Percentiles rank a stretch among this genome's conserved stretches.
These are phyloP conservation scores for Oscheius sp. DNA, from an alignment of 2,888 invertebrate species.

Conservation along the genomic window DNA sequence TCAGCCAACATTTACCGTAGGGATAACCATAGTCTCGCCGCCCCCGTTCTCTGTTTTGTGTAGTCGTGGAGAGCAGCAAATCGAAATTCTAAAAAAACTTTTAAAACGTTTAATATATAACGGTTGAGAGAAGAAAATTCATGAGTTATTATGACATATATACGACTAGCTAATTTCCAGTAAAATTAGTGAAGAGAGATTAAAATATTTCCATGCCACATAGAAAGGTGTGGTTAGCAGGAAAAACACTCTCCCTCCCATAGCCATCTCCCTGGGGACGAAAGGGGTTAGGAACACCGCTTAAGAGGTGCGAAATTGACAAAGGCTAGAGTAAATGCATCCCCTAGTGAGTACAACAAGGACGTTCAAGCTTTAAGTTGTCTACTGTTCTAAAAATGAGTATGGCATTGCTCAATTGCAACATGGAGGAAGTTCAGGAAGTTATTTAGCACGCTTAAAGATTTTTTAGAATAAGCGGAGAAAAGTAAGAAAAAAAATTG, in stretches of 20 bases:
- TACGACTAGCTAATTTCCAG: neutral
- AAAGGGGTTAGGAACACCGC: constrained; percentile 12
- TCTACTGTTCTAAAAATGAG: no score
- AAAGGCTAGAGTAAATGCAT: constrained; percentile 2
- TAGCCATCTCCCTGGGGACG: constrained; percentile 14
- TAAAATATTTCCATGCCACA: no score
- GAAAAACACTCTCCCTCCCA: constrained; percentile 5
- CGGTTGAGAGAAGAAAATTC: no score
- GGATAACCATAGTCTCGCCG: constrained; percentile 51
- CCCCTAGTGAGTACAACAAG: neutral
- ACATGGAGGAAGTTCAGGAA: constrained; percentile 22
- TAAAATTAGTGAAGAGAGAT: no score
- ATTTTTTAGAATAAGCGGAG: neutral
- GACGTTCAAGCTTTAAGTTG: neutral
- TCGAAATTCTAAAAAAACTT: no score
- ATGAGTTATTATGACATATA: no score
- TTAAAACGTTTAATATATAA: no score
- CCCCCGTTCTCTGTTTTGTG: constrained; percentile 23
- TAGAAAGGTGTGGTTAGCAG: no score
- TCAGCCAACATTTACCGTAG: constrained; percentile 49
- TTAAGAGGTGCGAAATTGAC: constrained; percentile 25
- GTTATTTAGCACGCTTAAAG: neutral
- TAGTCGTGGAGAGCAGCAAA: constrained; percentile 7
- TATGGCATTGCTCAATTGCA: no score
- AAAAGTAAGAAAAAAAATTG: constrained; percentile 2